These are phyloP conservation scores for Slavum lentiscoides DNA, from an alignment of 2,888 invertebrate species.

Conservation along the genomic window DNA sequence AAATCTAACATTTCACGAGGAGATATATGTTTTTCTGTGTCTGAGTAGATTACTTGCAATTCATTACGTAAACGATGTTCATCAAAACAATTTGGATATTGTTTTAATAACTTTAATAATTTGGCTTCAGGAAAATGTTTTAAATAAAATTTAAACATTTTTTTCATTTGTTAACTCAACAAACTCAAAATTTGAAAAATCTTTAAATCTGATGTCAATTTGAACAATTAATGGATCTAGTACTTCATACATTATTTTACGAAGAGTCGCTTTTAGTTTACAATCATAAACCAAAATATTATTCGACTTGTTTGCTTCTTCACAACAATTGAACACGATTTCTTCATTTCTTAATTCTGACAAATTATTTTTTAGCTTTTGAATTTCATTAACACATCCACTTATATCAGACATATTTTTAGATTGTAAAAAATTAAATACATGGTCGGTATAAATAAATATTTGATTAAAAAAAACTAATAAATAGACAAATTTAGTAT, in stretches of 20 bases:
- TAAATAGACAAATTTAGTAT: slow-evolving; percentile 2
- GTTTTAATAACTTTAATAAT: not conserved
- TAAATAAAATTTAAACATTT: slow-evolving; percentile 2
- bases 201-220: slow-evolving; percentile 25
- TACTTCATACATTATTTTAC: slow-evolving; percentile 21
- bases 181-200: slow-evolving; percentile 8
- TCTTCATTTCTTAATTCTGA: slow-evolving; percentile 15
- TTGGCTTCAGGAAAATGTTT: slow-evolving; percentile 13
- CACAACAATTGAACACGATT: slow-evolving; percentile 2
- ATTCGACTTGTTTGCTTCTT: slow-evolving; percentile 15
- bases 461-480: not conserved
- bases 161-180: slow-evolving; percentile 9
- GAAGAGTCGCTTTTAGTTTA: not conserved
- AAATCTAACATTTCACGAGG: no score
- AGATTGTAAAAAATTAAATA: slow-evolving; percentile 30
- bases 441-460: no score
- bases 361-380: slow-evolving; percentile 25
- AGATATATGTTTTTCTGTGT: no score
- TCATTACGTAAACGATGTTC: no score
- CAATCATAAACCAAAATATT: slow-evolving; percentile 10
- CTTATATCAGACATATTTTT: slow-evolving; percentile 25
- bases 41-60: no score
- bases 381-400: slow-evolving; percentile 19
- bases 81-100: no score
- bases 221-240: slow-evolving; percentile 10